Base-by-base conservation (phyloP, 2,113 vertebrate genomes). In the Caretta caretta region DNA sequence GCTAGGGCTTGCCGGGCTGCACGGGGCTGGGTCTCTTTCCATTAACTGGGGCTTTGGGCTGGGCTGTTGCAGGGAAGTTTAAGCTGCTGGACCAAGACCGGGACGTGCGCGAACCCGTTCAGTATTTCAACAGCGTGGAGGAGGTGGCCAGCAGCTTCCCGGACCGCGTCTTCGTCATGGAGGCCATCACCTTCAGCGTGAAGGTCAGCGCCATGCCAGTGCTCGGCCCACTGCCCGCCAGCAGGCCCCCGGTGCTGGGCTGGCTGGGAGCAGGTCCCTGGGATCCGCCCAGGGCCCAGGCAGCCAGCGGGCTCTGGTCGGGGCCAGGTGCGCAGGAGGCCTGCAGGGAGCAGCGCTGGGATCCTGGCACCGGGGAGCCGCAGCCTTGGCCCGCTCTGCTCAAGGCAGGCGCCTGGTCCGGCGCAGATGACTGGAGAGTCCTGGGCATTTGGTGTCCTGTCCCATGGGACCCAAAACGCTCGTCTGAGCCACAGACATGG, bases 91-190 rank as follows among this genome's bases (percentile, higher is more conserved):
- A 99, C 95, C 99, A 99, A 98, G 99, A 99, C 94, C 98, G 99
- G 82, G 99, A 99, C 93, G 98, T 99, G 83, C 98, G 99, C 1
- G 99, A 99, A 97, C 99, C 99, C 0, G 98, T 99, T 95, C 99
- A 99, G 98, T 99, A 99, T 87, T 99, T 99, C 98, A 99, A 98
- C 97, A 99, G 99, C 2, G 99, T 99, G 97, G 99, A 99, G 97
- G 99, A 99, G 96, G 99, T 99, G 93, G 99, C 99, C 79, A 99
- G 98, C 87, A 98, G 97, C 96, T 99, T 99, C 97, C 99, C 99
- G 0, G 99, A 99, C 93, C 98, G 99, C 0, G 99, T 99, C 96
- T 99, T 99, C 6, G 99, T 99, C 97, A 99, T 99, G 99, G 99
- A 99, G 98, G 98, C 99, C 91, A 99, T 99, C 98, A 99, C 99